Base-by-base conservation (phyloP, 2,113 vertebrate species). In the Macquaria australasica region DNA sequence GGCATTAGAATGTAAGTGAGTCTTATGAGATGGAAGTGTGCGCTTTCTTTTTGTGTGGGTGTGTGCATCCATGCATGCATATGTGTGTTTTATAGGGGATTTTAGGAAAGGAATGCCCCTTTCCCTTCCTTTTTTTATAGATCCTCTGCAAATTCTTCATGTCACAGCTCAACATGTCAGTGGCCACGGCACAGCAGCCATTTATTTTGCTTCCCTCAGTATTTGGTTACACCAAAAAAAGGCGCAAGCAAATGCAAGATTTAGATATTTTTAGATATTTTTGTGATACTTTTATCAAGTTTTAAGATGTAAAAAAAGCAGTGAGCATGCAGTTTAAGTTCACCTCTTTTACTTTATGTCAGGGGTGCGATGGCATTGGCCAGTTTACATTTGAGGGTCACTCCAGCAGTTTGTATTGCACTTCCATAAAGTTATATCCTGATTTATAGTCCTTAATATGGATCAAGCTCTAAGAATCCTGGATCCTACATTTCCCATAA, bases 1-100 rank as follows among this genome's bases (percentile, higher is more conserved):
- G 86, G 88, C 82, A 91, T 92, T 91, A 90, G 90, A 93, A 91
- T 93, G 88, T 90, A 93, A 93, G 90, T 69, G 81, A 94, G 85
- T 84, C 89, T 82, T 88, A 83, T 83, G 89, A 93, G 83, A 79
- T 87, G 78, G 77, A 85, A 76, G 82, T 87, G 73, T 81, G 77
- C 77, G 34, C 58, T 75, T 84, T 80, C 78, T 45, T 1, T 59
- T 11, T 55, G 28, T 73, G 64, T 73, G n/a, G 67, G 39, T 80
- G 73, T 75, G 73, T 84, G 78, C 53, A 72, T 85, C 58, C 64
- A 55, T 89, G 55, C 66, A 59, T 83, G 66, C 69, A 37, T 84
- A 50, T 66, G 72, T 86, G 7, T 84, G 78, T 82, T 21, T 81
- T 77, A 67, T 56, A 34, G 78, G 86, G 77, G 85, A 85, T 88